Base-by-base conservation (phyloP, 2,113 vertebrate genomes). In the Alligator sinensis region DNA sequence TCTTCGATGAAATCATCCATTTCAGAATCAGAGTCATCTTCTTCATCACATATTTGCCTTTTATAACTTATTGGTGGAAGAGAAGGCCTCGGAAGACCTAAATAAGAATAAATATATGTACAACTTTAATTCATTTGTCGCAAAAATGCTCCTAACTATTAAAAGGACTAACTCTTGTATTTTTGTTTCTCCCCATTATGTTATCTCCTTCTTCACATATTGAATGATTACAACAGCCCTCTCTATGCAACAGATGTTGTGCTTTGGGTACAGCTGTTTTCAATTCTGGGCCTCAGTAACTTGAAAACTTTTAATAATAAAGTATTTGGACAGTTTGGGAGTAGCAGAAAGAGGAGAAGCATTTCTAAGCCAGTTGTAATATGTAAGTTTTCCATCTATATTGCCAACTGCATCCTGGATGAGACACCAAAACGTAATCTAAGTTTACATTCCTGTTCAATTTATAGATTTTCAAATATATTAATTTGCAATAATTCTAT, bases 1-100 rank as follows among this genome's bases (percentile, higher is more conserved):
- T 99, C 98, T 80, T 99, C 99, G 60, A 99, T 99, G 95, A 99
- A 99, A 92, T 99, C 99, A 2, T 99, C 99, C 99, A 99, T 99
- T 97, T 99, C 99, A 11, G 99, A 98, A 95, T 99, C 99, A 47
- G 98, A 98, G 17, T 99, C 99, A 0, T 99, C 99, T 19, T 99
- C 99, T 1, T 99, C 99, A 15, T 98, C 98, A 54, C 99, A 93
- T 98, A 98, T 97, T 97, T 97, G 97, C 80, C 98, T 97, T 95
- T 98, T 98, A 84, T 97, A 97, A 92, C 94, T 97, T 96, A 99
- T 95, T 57, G 98, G 98, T 34, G 99, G 98, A 25, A 98, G 96
- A 68, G 91, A 94, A 24, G 97, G 89, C 92, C 98, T 99, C 98
- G 97, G 97, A 95, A 97, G 92, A 95, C 97, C 98, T 98, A 95